Conservation (phyloP, 2,888 invertebrate genomes). For the Amiota minor region DNA sequence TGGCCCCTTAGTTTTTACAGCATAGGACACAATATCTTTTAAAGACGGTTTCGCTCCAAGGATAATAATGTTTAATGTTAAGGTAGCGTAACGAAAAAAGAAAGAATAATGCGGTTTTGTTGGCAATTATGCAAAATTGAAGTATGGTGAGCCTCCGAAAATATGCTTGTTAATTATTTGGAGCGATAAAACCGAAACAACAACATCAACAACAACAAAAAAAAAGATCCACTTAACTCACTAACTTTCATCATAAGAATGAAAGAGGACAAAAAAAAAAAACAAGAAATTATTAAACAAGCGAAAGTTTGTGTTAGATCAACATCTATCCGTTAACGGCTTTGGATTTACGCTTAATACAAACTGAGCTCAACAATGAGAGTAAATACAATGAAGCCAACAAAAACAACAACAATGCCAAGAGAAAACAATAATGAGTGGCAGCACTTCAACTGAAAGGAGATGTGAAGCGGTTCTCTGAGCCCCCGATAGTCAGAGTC, state of each 20-base stretch:
- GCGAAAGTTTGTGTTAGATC: slow-evolving; percentile 17
- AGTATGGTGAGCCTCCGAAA: neutral
- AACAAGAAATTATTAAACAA: slow-evolving; percentile 22
- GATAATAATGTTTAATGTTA: no score
- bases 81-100: no score
- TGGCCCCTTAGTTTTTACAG: no score
- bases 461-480: neutral
- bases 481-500: neutral
- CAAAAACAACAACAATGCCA: slow-evolving; percentile 8
- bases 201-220: neutral
- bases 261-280: neutral
- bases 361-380: neutral
- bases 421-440: slow-evolving; percentile 26
- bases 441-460: neutral
- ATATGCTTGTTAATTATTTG: slow-evolving; percentile 9
- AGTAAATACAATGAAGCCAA: neutral
- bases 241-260: neutral
- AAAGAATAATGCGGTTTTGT: no score
- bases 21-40: no score
- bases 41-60: no score
- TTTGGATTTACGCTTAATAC: slow-evolving; percentile 13
- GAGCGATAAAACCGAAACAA: slow-evolving; percentile 5
- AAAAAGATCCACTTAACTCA: neutral
- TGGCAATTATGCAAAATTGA: no score
- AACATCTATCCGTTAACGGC: slow-evolving; percentile 23